Conservation (phyloP, 2,797 vertebrate genomes). For the Semotilus atromaculatus region DNA sequence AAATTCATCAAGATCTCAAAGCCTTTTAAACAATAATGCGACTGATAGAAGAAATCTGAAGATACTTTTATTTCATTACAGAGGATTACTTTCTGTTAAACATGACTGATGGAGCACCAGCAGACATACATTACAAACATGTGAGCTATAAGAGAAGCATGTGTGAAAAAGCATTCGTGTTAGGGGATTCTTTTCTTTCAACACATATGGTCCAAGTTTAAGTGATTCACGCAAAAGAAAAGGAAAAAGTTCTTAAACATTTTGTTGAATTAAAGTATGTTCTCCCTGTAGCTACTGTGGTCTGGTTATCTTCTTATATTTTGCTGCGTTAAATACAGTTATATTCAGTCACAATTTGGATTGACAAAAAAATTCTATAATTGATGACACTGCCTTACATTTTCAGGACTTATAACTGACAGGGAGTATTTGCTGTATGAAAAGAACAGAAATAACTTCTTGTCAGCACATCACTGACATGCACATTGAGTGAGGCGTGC, state of each 20-base stretch:
- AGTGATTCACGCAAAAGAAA: background rate
- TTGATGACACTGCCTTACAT: background rate
- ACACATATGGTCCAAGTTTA: background rate
- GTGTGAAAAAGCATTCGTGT: background rate
- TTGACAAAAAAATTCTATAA: background rate
- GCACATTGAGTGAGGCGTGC: background rate
- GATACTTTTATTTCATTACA: background rate
- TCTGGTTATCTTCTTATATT: background rate
- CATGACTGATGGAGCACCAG: background rate
- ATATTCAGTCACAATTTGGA: background rate
- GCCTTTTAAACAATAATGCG: background rate
- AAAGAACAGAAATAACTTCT: background rate
- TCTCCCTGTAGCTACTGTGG: background rate
- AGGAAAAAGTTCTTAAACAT: too few species aligned
- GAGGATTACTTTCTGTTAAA: background rate
- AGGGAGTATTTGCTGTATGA: background rate
- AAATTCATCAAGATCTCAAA: background rate
- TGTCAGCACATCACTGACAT: background rate
- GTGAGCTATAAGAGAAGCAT: conserved; percentile 14
- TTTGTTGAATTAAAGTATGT: background rate
- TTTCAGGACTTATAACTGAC: background rate
- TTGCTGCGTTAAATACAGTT: background rate
- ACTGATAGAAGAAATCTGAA: background rate
- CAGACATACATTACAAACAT: background rate
- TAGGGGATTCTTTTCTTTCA: background rate